Evolutionary conservation across 1,140 invertebrate species (phyloP), one percentile per base, ranked within the genome.

Genomic region (Drosophila sucinea): DNA sequence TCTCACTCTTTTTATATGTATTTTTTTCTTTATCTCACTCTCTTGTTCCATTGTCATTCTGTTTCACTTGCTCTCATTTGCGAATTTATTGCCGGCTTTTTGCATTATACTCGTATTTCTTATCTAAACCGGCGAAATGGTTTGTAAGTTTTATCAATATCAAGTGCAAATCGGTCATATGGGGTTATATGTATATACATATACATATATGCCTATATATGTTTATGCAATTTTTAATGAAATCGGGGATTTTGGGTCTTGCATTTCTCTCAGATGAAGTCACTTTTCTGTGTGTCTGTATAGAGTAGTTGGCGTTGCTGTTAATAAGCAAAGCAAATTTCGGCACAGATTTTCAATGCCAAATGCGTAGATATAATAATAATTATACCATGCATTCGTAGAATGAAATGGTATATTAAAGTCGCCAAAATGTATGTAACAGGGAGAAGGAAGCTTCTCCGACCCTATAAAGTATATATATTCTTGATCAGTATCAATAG

Each of bases 81-180:
- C 29, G 51, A 10, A 32, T 70, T 82, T 67, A 65, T 68, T 17
- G 77, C 83, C 84, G 84, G 84, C 84, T 66, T 79, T 71, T 51
- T 51, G 44, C 44, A 51, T 47, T 47, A 25, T 47, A 47, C 44
- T 23, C 44, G 44, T 47, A 47, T 51, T 27, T 69, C 80, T 89
- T 89, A 90, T 89, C 84, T 75, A 73, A 78, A 89, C 84, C 84
- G 84, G 84, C 77, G 56, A 83, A 83, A 69, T 58, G 44, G 25
- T 61, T 68, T 74, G 74, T 35, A 40, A 62, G 61, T 51, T 54
- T 79, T 80, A 75, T 80, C 77, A 80, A 67, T 60, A 60, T 51
- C 7, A 51, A 51, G 44, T 51, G 23, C 23, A 27, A 51, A 51
- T 51, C 44, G 44, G 44, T 51, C 23, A 51, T 51, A 51, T n/a